Conservation (phyloP, 2,113 vertebrate genomes). For the Nanorana parkeri region DNA sequence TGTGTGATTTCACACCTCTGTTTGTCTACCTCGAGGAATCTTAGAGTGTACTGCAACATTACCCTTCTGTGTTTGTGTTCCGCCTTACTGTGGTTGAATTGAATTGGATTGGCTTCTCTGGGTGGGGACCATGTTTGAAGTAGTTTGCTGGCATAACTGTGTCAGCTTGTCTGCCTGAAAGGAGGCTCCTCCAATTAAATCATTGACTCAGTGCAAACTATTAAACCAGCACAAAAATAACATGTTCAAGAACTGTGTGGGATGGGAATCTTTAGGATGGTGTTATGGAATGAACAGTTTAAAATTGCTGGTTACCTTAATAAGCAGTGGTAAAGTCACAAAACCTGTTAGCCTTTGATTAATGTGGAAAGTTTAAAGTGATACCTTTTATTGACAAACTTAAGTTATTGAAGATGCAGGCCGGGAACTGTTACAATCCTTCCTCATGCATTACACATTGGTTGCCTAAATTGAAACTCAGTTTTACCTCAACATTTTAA, state of each 20-base stretch:
- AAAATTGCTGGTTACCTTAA: too few relatives aligned
- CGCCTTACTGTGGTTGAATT: background rate
- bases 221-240: constrained; percentile 21
- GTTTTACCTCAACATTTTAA: too few relatives aligned
- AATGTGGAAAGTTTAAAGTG: too few relatives aligned
- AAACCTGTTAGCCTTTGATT: too few relatives aligned
- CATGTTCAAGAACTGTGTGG: constrained; percentile 20
- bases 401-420: too few relatives aligned
- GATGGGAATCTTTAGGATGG: background rate
- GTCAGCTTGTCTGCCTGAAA: constrained; percentile 45
- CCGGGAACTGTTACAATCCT: too few relatives aligned
- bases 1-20: constrained; percentile 28
- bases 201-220: constrained; percentile 6
- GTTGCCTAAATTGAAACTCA: too few relatives aligned
- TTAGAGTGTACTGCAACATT: background rate
- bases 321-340: too few relatives aligned
- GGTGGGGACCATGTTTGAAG: constrained; percentile 17
- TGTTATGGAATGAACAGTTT: background rate
- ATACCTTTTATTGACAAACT: too few relatives aligned
- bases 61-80: constrained; percentile 2
- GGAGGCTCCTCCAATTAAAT: constrained; percentile 13
- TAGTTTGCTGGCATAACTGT: constrained; percentile 11
- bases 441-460: too few relatives aligned
- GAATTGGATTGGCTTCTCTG: background rate
- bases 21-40: constrained; percentile 39